These are phyloP conservation scores for Rhinoptilus africanus DNA, from an alignment of 2,113 vertebrate genomes.

Conservation along the genomic window DNA sequence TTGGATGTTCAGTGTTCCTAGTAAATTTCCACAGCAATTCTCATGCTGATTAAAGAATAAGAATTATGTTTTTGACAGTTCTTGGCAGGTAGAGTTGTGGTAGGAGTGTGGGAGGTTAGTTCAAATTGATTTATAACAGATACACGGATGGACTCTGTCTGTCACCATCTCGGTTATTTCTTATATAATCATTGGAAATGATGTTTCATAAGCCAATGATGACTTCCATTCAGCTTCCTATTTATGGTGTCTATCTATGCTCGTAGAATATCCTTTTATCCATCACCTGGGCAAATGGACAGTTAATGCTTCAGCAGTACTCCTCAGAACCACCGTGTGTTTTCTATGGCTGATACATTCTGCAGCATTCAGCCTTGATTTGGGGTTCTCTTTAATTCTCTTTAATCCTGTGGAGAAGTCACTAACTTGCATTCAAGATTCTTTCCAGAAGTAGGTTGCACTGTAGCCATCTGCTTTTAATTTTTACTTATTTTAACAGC, in stretches of 20 bases:
- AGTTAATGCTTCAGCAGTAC: neutral
- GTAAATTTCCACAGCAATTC: neutral
- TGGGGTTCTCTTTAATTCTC: neutral
- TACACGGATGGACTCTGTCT: neutral
- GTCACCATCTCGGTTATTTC: neutral
- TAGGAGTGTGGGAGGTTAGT: neutral
- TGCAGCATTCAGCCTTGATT: neutral
- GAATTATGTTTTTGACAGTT: neutral
- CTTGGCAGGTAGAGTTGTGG: neutral
- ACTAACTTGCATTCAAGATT: neutral
- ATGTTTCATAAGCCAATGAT: neutral
- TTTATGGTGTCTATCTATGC: neutral
- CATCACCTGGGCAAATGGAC: neutral
- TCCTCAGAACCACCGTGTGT: neutral
- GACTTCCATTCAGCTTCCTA: neutral
- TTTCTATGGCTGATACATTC: neutral
- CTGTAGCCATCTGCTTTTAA: neutral
- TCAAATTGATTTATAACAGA: neutral
- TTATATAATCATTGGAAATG: neutral
- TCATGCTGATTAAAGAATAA: neutral
- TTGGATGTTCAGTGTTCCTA: neutral
- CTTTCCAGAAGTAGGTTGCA: neutral
- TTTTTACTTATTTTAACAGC: neutral
- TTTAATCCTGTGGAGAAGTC: neutral
- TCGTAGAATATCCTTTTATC: neutral